Evolutionary conservation across 2,797 vertebrate genomes (phyloP).

Genomic region (Thamnophis elegans): DNA sequence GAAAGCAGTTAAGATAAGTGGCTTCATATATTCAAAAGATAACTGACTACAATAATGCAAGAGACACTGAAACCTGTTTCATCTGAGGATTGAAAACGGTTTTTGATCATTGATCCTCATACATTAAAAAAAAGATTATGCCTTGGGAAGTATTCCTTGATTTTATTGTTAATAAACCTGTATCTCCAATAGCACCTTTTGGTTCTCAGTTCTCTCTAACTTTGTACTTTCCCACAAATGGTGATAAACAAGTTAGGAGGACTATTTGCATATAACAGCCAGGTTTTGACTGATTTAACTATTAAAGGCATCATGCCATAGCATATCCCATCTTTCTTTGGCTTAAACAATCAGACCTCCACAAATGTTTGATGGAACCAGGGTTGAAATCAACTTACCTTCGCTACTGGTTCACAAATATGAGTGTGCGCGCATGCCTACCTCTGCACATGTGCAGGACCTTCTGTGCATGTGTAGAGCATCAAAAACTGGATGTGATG

Average conservation of each 20-base stretch:
- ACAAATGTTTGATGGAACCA: not conserved
- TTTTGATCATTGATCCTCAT: conserved; percentile 24
- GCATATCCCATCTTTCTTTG: not conserved
- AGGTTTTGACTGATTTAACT: not conserved
- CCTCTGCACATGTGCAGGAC: too few species aligned
- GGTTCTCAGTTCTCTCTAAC: conserved; percentile 29
- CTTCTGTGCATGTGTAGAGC: too few species aligned
- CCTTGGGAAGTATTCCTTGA: conserved; percentile 27
- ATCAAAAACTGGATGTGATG: too few species aligned
- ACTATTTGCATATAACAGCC: not conserved
- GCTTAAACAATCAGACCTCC: not conserved
- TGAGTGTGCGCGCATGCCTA: too few species aligned
- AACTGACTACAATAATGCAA: not conserved
- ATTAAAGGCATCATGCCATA: not conserved
- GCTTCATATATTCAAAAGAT: conserved; percentile 13
- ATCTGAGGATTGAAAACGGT: conserved; percentile 18
- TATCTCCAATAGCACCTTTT: not conserved
- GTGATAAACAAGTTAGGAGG: conserved; percentile 7
- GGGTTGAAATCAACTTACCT: too few species aligned
- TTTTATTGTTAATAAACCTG: conserved; percentile 59
- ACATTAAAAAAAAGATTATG: not conserved
- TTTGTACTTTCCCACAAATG: conserved; percentile 11
- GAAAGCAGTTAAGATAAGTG: conserved; percentile 17
- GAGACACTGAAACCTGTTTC: not conserved
- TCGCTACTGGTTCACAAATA: too few species aligned